Evolutionary conservation across 2,888 invertebrate genomes (phyloP), one percentile per base, ranked within the genome.

Genomic region (Anorthoa munda): DNA sequence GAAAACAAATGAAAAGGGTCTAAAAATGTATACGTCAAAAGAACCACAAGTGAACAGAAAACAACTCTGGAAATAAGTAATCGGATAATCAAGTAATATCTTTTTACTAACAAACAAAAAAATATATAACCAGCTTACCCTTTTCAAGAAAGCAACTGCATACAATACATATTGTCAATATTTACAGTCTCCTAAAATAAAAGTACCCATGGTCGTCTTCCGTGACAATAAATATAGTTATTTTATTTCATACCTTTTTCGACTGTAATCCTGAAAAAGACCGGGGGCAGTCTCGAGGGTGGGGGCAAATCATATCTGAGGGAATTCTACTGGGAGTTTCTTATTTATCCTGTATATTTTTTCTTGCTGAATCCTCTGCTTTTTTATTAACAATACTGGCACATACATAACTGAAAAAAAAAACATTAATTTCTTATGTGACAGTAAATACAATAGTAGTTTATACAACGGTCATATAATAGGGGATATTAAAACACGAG

Each of bases 181-280:
- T 80, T 23, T 66, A 53, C 31, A 26, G 26, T n/a, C 17, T 15
- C 4, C n/a, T 51, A 21, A 48, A 46, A 77, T 53, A 66, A 66
- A 67, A 64, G 45, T 50, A 63, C 26, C 31, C 21, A 46, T 75
- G 39, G 23, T 31, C n/a, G 31, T 70, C 64, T 85, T 78, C 75
- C 66, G 55, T 50, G 68, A 70, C 61, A 63, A 72, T 79, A 85
- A 76, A 85, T 70, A 72, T 12, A 64, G 58, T 73, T 78, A 84
- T 75, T 84, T 86, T 81, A 86, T 86, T 75, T 76, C 60, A 59
- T 65, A 72, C 59, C 71, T 75, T 23, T 72, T 75, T 77, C 65
- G 60, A 55, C 46, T 58, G 73, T 86, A 75, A 81, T 81, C 79
- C 73, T 23, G 26, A 46, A 31, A 68, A 72, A 68, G 70, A 66